phyloP scores from a whole-genome alignment of 1,140 invertebrate genomes.

The Notospermus geniculatus region DNA sequence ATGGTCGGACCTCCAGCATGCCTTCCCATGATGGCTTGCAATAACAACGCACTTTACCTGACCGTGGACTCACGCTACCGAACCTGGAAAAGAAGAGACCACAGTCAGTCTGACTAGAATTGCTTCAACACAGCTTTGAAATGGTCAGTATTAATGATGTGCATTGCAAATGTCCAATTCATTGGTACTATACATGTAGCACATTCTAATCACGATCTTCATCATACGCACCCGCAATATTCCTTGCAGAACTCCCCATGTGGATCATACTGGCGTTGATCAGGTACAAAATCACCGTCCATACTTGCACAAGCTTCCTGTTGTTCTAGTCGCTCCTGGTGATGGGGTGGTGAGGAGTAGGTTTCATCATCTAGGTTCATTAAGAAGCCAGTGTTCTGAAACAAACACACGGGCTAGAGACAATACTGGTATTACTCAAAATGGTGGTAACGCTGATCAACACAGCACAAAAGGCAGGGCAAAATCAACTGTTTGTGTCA shows the following conservation, averaged over 20 bases:
- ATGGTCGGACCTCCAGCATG: conserved; percentile 11
- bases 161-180: too few relatives aligned
- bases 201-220: too few relatives aligned
- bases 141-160: too few relatives aligned
- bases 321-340: not conserved
- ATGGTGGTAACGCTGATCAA: too few relatives aligned
- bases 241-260: not conserved
- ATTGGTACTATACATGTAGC: too few relatives aligned
- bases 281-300: not conserved
- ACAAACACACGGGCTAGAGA: too few relatives aligned
- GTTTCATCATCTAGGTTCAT: too few relatives aligned
- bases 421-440: too few relatives aligned
- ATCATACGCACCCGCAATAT: not conserved
- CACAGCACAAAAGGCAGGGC: too few relatives aligned
- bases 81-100: not conserved
- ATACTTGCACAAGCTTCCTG: not conserved
- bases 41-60: conserved; percentile 16
- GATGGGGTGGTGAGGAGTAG: conserved; percentile 1
- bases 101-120: not conserved
- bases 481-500: too few relatives aligned
- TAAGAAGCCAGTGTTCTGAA: too few relatives aligned
- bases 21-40: conserved; percentile 20
- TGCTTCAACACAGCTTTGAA: too few relatives aligned
- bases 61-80: not conserved
- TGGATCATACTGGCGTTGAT: not conserved